Base-by-base conservation (phyloP, 1,140 invertebrate species). In the Luehdorfia chinensis region DNA sequence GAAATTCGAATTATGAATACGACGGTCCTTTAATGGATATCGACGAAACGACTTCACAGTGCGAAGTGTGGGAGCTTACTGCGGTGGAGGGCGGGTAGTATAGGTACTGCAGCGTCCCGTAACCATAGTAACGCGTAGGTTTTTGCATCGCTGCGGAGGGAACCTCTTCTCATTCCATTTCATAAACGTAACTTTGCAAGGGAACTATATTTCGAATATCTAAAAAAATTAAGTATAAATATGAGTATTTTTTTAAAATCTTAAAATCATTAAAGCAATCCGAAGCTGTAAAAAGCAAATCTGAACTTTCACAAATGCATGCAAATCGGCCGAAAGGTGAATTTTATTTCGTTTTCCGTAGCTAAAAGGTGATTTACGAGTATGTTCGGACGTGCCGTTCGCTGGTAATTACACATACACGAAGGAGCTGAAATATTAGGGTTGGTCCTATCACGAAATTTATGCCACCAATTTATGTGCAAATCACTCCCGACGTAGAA, bases 21-120 rank as follows among this genome's bases (percentile, higher is more conserved):
- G 9, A 25, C 4, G 21, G 30, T 9, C 21, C 23, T 27, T 2
- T 25, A 1, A 37, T 7, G 28, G 34, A 43, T 30, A 25, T 19
- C 44, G 37, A 49, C 14, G 8, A 46, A 31, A 53, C 66, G 60
- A 54, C 61, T 56, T 41, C 46, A 33, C 64, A 15, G 39, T 23
- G 9, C 51, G 62, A 51, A 36, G 46, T 48, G 16, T 36, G 55
- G 48, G 54, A 59, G 66, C 70, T 65, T 63, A 84, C 80, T 84
- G 80, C 70, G 74, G 56, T 32, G 58, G 65, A 69, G 71, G 75
- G 75, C 65, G 76, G 75, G 68, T 55, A 62, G 57, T 31, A 49
- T 66, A 67, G 67, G 69, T 60, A 69, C 75, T 75, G 80, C 76
- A 70, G 77, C 80, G 80, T 84, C 80, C 64, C 34, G 75, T 84